These are phyloP conservation scores for Hyphantria cunea DNA, from an alignment of 1,140 invertebrate genomes.

Conservation along the genomic window DNA sequence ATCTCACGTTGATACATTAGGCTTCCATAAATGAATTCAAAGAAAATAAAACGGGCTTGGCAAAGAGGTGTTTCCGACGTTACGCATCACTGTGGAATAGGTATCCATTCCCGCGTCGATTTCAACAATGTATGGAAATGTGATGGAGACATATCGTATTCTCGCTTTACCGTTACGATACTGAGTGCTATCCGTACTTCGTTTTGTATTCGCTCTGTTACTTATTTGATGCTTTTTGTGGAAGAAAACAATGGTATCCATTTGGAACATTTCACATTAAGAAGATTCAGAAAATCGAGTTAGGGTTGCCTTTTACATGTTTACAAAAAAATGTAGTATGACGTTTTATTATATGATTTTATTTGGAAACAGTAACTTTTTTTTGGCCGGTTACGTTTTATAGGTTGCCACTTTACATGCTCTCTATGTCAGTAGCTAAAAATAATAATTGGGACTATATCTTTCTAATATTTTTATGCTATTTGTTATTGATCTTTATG, in stretches of 20 bases:
- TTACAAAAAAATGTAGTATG: conserved; percentile 31
- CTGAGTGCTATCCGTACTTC: conserved; percentile 52
- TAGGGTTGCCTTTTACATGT: conserved; percentile 33
- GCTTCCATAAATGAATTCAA: conserved; percentile 25
- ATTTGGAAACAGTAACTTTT: conserved; percentile 1
- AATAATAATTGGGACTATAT: too few species aligned
- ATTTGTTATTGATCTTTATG: too few species aligned
- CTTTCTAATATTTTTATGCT: too few species aligned
- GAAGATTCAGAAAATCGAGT: conserved; percentile 47
- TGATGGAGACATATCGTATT: conserved; percentile 68
- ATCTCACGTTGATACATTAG: conserved; percentile 18
- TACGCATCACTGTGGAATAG: conserved; percentile 48
- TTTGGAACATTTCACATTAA: conserved; percentile 59
- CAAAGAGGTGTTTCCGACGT: conserved; percentile 40
- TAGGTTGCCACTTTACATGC: background rate
- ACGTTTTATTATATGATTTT: conserved; percentile 31
- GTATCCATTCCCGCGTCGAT: conserved; percentile 40
- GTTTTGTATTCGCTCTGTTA: conserved; percentile 50
- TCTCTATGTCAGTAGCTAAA: too few species aligned
- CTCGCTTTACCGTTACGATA: conserved; percentile 42
- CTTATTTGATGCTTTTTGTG: conserved; percentile 61
- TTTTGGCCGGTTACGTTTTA: conserved; percentile 11
- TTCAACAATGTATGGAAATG: conserved; percentile 67
- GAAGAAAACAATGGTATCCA: conserved; percentile 62
- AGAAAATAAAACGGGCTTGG: conserved; percentile 20